Evolutionary conservation across 2,797 vertebrate genomes (phyloP), one percentile per base, ranked within the genome.

Genomic region (Pristis pectinata): DNA sequence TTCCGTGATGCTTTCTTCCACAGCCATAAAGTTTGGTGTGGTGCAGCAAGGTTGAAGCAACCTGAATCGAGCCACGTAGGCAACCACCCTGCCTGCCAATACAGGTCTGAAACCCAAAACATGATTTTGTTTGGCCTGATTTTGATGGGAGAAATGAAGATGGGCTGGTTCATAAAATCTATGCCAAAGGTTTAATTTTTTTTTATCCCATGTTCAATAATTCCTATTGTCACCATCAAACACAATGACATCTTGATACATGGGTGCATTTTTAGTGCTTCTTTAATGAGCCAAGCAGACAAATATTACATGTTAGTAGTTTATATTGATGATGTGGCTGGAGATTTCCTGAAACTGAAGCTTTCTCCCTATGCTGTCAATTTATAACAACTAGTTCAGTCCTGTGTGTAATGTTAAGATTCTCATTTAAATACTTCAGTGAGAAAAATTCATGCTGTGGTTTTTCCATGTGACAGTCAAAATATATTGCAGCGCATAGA

Each of bases 321-420:
- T 87, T 87, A 87, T 87, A 17, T 87, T 87, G 83, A 61, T 27
- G 56, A 59, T 87, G 53, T 41, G 19, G 87, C 59, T 91, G n/a
- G 59, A 67, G 17, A 2, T 37, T 64, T 67, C n/a, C 19, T 67
- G 37, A 91, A 41, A 67, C n/a, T n/a, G 87, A 91, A 91, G 24
- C 87, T 37, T 61, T 64, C n/a, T 37, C 59, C 34, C 37, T 91
- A 7, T 3, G 61, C n/a, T 22, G 37, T 64, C n/a, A 41, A 34
- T 67, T 91, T 91, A 41, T 24, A 91, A 64, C n/a, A 91, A 67
- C 34, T 24, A 24, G 59, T 24, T 64, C 59, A n/a, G 34, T 61
- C 56, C 59, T 89, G 85, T 89, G 85, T 15, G 91, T 64, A 61
- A 67, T n/a, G 19, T 41, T 67, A 91, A 64, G 8, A 22, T 67